Conservation (phyloP, 2,888 invertebrate genomes). For the Adelphocoris suturalis region DNA sequence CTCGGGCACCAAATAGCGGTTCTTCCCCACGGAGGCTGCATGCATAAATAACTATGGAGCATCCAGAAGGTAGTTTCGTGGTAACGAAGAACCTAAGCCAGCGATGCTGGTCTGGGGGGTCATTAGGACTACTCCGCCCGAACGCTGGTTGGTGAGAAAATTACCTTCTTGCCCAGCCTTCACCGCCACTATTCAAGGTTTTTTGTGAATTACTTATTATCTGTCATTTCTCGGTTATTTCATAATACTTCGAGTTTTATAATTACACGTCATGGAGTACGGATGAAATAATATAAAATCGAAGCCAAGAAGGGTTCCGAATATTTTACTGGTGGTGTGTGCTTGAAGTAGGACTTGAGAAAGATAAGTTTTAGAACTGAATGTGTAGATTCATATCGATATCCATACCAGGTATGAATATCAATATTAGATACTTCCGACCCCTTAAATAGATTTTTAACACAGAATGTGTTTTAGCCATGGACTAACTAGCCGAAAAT, state of each 20-base stretch:
- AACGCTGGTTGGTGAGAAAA: not conserved
- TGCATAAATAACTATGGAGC: constrained; percentile 55
- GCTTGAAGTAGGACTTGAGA: no score
- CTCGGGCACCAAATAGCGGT: constrained; percentile 6
- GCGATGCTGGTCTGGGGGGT: not conserved
- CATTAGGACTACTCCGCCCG: not conserved
- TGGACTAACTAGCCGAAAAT: no score
- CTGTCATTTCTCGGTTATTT: not conserved
- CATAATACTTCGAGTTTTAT: not conserved
- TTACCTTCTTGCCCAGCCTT: not conserved
- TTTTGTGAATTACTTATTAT: not conserved
- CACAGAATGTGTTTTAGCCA: no score
- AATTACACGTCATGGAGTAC: not conserved
- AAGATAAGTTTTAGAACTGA: no score
- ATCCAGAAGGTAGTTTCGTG: constrained; percentile 41
- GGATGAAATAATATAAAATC: no score
- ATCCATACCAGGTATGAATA: no score
- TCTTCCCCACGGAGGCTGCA: constrained; percentile 33
- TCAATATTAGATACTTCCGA: no score
- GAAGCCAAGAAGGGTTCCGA: no score
- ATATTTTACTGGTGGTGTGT: no score
- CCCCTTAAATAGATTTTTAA: no score
- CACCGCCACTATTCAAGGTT: not conserved
- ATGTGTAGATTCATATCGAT: no score
- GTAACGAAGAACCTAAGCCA: constrained; percentile 29